A percentile compares a stretch with the other conserved stretches of the same genome.
Conservation (phyloP, 2,888 invertebrate genomes). For the Atethmia centrago region DNA sequence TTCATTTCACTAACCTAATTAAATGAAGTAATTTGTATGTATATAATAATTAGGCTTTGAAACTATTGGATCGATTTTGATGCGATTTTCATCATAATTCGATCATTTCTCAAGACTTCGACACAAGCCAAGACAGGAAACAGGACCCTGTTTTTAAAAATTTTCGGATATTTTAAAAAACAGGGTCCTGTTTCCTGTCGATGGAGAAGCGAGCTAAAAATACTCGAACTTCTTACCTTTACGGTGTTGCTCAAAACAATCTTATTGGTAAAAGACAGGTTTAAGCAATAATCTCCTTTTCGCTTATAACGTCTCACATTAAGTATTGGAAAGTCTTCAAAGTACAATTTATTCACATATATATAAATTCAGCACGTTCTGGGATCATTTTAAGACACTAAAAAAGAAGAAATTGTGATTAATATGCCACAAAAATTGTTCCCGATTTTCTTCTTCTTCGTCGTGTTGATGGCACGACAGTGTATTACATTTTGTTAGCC, state of each 20-base stretch:
- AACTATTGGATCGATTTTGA: no score
- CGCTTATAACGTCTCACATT: conserved; percentile 29
- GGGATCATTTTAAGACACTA: conserved; percentile 29
- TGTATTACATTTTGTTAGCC: no score
- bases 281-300: conserved; percentile 22
- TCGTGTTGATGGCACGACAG: no score
- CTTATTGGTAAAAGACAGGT: background rate
- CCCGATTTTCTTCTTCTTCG: background rate
- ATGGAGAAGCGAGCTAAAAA: background rate
- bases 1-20: no score
- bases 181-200: background rate
- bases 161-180: background rate
- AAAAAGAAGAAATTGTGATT: background rate
- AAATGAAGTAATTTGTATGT: no score
- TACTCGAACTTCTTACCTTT: background rate
- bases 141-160: no score
- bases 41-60: no score
- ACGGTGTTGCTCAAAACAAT: background rate
- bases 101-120: background rate
- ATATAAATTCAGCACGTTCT: conserved; percentile 9
- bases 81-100: background rate
- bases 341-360: background rate
- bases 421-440: background rate
- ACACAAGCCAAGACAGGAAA: no score
- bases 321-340: background rate